Base-by-base conservation (phyloP, 2,888 invertebrate genomes). In the Phragmatobia fuliginosa region DNA sequence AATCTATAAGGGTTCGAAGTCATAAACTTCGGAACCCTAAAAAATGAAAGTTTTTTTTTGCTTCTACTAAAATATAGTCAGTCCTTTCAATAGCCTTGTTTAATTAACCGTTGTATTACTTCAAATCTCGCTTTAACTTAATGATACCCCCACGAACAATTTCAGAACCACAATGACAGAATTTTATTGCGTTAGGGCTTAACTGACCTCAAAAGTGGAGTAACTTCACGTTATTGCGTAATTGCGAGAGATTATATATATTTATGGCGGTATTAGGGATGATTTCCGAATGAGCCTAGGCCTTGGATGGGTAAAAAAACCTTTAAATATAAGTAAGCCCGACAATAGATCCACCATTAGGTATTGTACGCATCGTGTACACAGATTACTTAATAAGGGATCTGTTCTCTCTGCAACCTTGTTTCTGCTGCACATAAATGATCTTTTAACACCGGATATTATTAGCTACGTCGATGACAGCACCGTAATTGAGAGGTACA, bases 221-320 rank as follows among this genome's bases (percentile, higher is more conserved):
- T 28, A 56, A 31, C 36, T 59, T 58, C 32, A 41, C 56, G 41
- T 56, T 52, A 66, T 59, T 59, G n/a, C 41, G 58, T 59, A 41
- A 58, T 59, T 56, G 28, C 16, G 56, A 28, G 25, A 56, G 56
- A 56, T 56, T 56, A 28, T 28, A 56, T 56, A 6, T 56, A 56
- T 56, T 56, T 56, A 56, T 56, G 28, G 7, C 14, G 56, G 56
- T 5, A 28, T 56, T 56, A 16, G 6, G 14, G 3, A 11, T 52
- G 52, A 25, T 52, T 52, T 52, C 14, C 11, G 11, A 52, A 52
- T 52, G 52, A 52, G 1, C 25, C 52, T 25, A 16, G 56, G 28
- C 28, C 28, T 56, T 56, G 11, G 52, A 28, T 2, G 25, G 25
- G 10, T 25, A 25, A 25, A 52, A 25, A 52, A 52, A 25, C 2